Percentiles rank a stretch among this genome's conserved stretches.
phyloP scores from a whole-genome alignment of 2,113 vertebrate species.

The Crypturellus undulatus region DNA sequence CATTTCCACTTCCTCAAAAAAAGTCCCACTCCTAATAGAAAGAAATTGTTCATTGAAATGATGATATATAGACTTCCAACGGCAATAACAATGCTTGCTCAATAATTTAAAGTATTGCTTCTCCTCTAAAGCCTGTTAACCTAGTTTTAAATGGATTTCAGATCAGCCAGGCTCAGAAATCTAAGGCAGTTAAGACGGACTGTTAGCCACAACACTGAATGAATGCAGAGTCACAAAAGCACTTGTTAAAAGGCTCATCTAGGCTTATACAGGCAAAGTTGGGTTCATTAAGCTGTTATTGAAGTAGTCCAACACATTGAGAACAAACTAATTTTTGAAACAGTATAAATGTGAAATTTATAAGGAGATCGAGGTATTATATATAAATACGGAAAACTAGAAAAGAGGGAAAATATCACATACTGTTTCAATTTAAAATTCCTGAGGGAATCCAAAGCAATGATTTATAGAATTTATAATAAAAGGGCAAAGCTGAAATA shows the following conservation, averaged over 20 bases:
- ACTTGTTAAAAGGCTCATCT: background rate
- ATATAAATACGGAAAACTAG: background rate
- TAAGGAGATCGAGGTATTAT: background rate
- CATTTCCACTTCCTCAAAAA: background rate
- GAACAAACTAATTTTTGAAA: background rate
- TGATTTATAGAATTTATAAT: background rate
- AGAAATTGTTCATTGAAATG: background rate
- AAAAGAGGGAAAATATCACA: background rate
- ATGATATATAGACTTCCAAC: background rate
- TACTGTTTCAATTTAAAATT: background rate
- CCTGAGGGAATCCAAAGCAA: background rate
- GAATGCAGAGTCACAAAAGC: background rate
- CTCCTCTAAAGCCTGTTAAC: background rate
- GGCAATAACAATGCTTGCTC: background rate
- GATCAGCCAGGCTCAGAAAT: background rate
- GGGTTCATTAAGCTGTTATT: background rate
- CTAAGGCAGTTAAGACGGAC: background rate
- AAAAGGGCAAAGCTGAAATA: background rate
- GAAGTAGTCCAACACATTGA: background rate
- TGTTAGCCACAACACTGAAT: background rate
- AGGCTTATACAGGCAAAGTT: background rate
- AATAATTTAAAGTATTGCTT: background rate
- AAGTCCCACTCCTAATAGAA: fast-evolving
- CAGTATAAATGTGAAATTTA: background rate
- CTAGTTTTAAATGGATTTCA: background rate